Evolutionary conservation across 2,888 invertebrate species (phyloP).

Genomic region (Dolichopus griseipennis): DNA sequence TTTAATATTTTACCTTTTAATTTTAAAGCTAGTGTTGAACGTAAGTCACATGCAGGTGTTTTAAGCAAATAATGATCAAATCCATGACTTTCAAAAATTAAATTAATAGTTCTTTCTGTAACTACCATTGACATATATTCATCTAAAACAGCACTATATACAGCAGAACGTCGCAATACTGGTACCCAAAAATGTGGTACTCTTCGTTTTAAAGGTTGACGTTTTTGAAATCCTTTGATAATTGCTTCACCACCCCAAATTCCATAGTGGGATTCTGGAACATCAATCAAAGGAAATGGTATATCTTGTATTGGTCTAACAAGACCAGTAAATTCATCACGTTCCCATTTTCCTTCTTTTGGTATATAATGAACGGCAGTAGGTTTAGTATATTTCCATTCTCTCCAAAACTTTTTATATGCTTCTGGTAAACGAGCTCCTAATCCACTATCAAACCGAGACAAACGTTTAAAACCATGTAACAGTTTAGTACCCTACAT

Average conservation of each 20-base stretch:
- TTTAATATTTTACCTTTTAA: conserved; percentile 77
- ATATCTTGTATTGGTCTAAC: conserved; percentile 65
- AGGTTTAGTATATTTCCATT: conserved; percentile 65
- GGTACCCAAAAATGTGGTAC: conserved; percentile 88
- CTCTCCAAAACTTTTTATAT: conserved; percentile 77
- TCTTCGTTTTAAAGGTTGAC: conserved; percentile 51
- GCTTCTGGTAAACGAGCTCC: conserved; percentile 64
- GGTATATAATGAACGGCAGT: conserved; percentile 62
- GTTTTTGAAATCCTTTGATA: conserved; percentile 74
- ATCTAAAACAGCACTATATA: conserved; percentile 85
- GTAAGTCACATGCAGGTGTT: conserved; percentile 84
- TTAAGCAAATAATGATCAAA: conserved; percentile 91
- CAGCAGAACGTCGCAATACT: conserved; percentile 62
- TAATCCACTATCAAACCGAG: conserved; percentile 56
- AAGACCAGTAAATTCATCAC: conserved; percentile 63
- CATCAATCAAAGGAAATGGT: conserved; percentile 65
- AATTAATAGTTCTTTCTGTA: conserved; percentile 70
- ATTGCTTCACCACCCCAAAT: conserved; percentile 97
- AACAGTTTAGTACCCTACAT: conserved; percentile 35
- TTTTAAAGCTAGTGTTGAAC: conserved; percentile 72
- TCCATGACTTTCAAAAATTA: conserved; percentile 84
- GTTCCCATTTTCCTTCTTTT: conserved; percentile 62
- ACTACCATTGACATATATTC: conserved; percentile 72
- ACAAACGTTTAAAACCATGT: conserved; percentile 46
- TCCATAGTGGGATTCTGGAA: conserved; percentile 71